Conservation (phyloP, 2,888 invertebrate species). For the Eilema caniola region DNA sequence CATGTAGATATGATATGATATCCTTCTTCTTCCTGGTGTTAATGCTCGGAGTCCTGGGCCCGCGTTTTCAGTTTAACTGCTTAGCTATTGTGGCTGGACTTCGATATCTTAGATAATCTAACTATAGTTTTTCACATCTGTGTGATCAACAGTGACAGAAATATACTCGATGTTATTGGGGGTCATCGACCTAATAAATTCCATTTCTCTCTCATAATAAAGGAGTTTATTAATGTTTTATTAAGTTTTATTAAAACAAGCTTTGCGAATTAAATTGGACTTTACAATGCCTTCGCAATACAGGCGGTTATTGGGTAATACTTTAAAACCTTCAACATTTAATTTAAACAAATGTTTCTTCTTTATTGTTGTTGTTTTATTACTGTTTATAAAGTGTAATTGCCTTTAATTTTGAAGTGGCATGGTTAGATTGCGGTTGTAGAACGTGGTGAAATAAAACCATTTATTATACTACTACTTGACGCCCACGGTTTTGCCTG, state of each 20-base stretch:
- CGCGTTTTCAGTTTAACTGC: too few relatives aligned
- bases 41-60: too few relatives aligned
- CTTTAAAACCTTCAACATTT: constrained; percentile 24
- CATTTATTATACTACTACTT: background rate
- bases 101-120: background rate
- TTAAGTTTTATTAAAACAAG: constrained; percentile 23
- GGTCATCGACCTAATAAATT: background rate
- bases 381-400: constrained; percentile 30
- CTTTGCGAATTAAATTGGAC: constrained; percentile 26
- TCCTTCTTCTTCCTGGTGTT: too few relatives aligned
- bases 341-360: constrained; percentile 38
- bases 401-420: constrained; percentile 31
- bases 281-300: constrained; percentile 23
- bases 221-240: constrained; percentile 22
- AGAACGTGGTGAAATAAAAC: constrained; percentile 10
- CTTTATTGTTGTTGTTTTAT: constrained; percentile 41
- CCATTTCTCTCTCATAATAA: constrained; percentile 16
- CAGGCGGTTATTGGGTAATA: constrained; percentile 23
- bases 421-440: constrained; percentile 21
- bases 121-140: background rate
- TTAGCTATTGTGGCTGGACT: too few relatives aligned
- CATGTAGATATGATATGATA: too few relatives aligned
- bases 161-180: background rate
- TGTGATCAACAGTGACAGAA: background rate
- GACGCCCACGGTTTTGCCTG: background rate